Base-by-base conservation (phyloP, 2,888 invertebrate genomes). In the Tubulanus polymorphus region DNA sequence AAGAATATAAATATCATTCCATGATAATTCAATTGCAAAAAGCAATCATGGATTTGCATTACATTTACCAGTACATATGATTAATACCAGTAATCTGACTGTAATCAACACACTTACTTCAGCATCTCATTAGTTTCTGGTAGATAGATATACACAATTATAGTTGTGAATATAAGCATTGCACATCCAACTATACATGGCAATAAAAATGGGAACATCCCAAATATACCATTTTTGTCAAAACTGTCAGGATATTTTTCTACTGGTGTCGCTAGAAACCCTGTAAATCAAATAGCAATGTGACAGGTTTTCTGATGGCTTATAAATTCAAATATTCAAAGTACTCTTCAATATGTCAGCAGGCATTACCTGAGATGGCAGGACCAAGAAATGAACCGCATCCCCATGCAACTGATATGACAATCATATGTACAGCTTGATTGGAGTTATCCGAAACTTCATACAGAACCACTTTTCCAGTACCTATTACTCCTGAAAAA, bases 391-490 rank as follows among this genome's bases (percentile, higher is more conserved):
- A 66, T 32, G 73, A 61, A 1, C 75, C 75, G 15, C 62, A 51
- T 5, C 74, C 75, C 74, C 74, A 74, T 18, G 73, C 64, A 30
- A 74, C 61, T 23, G 73, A 67, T 27, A 75, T 63, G 37, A 67
- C 62, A 3, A 73, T 68, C 73, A 75, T 74, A 15, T 69, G 67
- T 6, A 71, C 60, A 26, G 74, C 74, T 51, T 75, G 75, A 55
- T 75, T 75, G 1, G 71, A 66, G 60, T 75, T 66, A 60, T 75
- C 73, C 12, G 71, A 72, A 6, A 73, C 67, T 56, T 75, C 75
- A 61, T 74, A 75, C 26, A 75, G 56, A 27, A 73, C 59, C 0
- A 72, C 65, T 50, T 74, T 75, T 6, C 67, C 64, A 35, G 68
- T 68, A 3, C 70, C 72, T 0, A 75, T 71, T n/a, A 71, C 67